Evolutionary conservation across 1,140 invertebrate genomes (phyloP), one percentile per base, ranked within the genome.

Genomic region (Ruditapes philippinarum): DNA sequence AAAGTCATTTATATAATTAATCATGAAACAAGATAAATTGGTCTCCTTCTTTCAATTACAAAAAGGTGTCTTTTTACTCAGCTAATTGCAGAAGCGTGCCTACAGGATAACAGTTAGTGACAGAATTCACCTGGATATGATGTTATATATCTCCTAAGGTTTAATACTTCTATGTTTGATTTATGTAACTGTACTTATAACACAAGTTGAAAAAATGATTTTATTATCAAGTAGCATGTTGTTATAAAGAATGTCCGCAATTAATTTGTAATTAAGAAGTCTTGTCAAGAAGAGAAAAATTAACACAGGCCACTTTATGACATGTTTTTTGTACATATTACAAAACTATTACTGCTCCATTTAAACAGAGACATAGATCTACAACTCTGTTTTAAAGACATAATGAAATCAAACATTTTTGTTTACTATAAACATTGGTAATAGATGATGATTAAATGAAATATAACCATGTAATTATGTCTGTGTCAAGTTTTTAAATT

Each of bases 101-200:
- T 70, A n/a, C 42, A 11, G 36, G 33, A 40, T 70, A 38, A 70
- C 5, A n/a, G 33, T 17, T 17, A 11, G 33, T 12, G 33, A 70
- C 36, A 70, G 38, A 70, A 70, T 33, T 70, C 33, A 70, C 33
- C 65, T 70, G 28, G 1, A 31, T 31, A 28, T 65, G n/a, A 7
- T 19, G 4, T 70, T 70, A 70, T 33, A 31, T 70, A 25, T 70
- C n/a, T n/a, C 65, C 65, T 4, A 5, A 1, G 17, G 33, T 38
- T n/a, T 70, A 70, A 38, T 70, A 22, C 36, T n/a, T n/a, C 36
- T 14, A 19, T 70, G 65, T 70, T n/a, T 70, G 28, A 70, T 70
- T 70, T 70, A 70, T 70, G 65, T 70, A 70, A 36, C 65, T 38
- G 36, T 33, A 70, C 65, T 70, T 28, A 70, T n/a, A 70, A 38